Evolutionary conservation across 2,113 vertebrate genomes (phyloP), one percentile per base, ranked within the genome.

Genomic region (Choloepus hoffmanni): DNA sequence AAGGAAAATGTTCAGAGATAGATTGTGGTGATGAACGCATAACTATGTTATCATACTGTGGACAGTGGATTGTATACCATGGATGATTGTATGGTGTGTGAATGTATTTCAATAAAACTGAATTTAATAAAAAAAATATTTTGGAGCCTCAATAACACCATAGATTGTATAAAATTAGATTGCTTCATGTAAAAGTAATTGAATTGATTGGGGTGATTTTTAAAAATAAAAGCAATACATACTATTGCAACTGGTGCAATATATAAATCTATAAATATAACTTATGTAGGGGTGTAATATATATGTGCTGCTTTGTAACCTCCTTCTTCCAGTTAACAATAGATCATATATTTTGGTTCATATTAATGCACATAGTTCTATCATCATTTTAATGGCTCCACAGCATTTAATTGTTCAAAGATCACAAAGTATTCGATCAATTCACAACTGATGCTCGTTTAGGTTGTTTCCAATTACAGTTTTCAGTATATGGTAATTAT

Each of bases 161-260:
- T 45, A 72, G 24, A 79, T 94, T 76, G 33, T 82, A 50, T 74
- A 50, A 74, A 76, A 85, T 48, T 60, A 21, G 16, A 74, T 62
- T 62, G 1, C 23, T 12, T 85, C 18, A 81, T 48, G 85, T 88
- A 53, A 88, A 89, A 92, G 23, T 72, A 91, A 84, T 78, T 86
- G 33, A 79, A 82, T 78, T 82, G 90, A 96, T 48, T 65, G 60
- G 14, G 28, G 3, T 83, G 30, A 53, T 43, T 93, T 50, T 85
- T 55, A 84, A 87, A 79, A 87, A 60, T 62, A 48, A 70, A 70
- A 86, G 6, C 14, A 84, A 40, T 43, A 55, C 30, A 2, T 62
- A 23, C 65, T 79, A 3, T 70, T 68, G 4, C 40, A 76, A 96
- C 7, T 45, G 30, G 2, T 72, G 24, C 50, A 63, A 50, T 26